phyloP scores from a whole-genome alignment of 2,888 invertebrate genomes.

The Punctoribates punctum region DNA sequence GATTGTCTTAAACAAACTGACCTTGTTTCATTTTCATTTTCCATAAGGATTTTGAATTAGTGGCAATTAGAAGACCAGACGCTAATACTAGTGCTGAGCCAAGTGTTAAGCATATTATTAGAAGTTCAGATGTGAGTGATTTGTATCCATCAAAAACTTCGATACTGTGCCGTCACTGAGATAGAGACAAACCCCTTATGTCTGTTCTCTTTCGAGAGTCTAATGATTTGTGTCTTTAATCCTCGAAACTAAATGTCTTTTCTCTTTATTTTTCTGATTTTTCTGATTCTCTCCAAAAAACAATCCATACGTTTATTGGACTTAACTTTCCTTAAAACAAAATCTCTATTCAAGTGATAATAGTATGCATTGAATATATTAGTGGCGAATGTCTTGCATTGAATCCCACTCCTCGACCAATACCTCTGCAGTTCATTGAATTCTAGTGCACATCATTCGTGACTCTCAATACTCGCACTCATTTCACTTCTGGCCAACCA shows the following conservation, averaged over 20 bases:
- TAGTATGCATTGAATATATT: background rate
- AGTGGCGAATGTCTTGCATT: no score
- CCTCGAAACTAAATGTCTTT: background rate
- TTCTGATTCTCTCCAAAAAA: background rate
- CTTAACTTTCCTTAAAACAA: background rate
- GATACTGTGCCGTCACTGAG: background rate
- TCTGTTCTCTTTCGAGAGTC: background rate
- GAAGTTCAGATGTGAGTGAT: constrained; percentile 28
- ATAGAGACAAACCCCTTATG: constrained; percentile 27
- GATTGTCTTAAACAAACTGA: background rate
- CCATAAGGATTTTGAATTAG: constrained; percentile 28
- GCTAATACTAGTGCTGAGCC: constrained; percentile 14
- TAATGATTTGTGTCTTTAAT: background rate
- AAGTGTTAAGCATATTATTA: constrained; percentile 23
- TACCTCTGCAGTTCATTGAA: background rate
- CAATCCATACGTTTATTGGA: background rate
- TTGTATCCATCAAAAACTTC: background rate
- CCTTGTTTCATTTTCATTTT: constrained; percentile 1
- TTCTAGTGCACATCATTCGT: constrained; percentile 7
- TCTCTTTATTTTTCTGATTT: background rate
- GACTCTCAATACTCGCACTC: background rate
- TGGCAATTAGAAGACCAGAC: constrained; percentile 35
- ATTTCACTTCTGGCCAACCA: constrained; percentile 28
- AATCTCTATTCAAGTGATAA: background rate
- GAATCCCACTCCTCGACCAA: no score